Evolutionary conservation across 2,113 vertebrate genomes (phyloP), one percentile per base, ranked within the genome.

Genomic region (Pungitius pungitius): DNA sequence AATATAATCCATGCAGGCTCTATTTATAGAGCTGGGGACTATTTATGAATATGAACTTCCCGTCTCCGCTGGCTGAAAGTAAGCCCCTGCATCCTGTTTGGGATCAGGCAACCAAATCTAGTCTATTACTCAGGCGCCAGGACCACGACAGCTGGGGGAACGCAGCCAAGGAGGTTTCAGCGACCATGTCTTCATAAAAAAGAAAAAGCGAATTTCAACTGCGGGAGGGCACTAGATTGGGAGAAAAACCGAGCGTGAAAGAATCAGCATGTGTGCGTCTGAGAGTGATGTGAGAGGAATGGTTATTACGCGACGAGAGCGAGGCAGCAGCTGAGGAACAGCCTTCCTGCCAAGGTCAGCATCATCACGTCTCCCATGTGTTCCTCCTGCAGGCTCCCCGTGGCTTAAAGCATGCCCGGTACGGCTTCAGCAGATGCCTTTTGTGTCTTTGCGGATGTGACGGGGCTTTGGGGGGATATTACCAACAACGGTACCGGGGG

Each of bases 1-100:
- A 35, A 35, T 35, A 35, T 35, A 91, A 84, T 90, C 90, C 77
- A 45, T 20, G 37, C 37, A 74, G 55, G 49, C 40, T 58, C 89
- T 90, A 91, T 87, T 90, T 84, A 89, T 91, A 90, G 87, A 73
- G 17, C 71, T 56, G 76, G 54, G 57, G 67, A 68, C 76, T 86
- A 84, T 88, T 85, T 87, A 75, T 83, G 76, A 86, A 73, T 40
- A 56, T 78, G 72, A 80, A 84, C 83, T 88, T 89, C 62, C 80
- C 84, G 84, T 88, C 76, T 79, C 77, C 58, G 33, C 45, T 39
- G 73, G 69, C 67, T 78, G 57, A 78, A 64, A 18, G 40, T 83
- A 76, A 84, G 74, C 67, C 69, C 54, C 3, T 54, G 51, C 51
- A 57, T 82, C 81, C 75, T 51, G 73, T 56, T 82, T 77, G 45